A percentile compares a stretch with the other conserved stretches of the same genome.
phyloP scores from a whole-genome alignment of 2,113 vertebrate genomes.

The Perccottus glenii region DNA sequence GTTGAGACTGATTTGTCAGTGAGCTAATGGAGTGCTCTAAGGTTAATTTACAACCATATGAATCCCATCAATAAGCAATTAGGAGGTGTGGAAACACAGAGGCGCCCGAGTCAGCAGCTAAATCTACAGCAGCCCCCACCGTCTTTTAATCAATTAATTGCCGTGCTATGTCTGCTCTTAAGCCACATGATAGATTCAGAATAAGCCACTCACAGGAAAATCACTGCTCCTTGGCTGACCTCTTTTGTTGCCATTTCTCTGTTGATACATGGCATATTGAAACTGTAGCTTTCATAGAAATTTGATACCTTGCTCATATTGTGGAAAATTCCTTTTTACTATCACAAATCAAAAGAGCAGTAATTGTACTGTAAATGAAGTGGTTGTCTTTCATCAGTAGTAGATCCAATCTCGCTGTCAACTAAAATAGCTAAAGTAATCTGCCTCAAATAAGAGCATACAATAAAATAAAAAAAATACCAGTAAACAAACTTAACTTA shows the following conservation, averaged over 20 bases:
- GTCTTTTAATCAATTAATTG: constrained; percentile 70
- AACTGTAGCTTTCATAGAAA: constrained; percentile 4
- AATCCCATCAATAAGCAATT: constrained; percentile 82
- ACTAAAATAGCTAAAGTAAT: too few species aligned
- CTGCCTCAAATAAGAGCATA: too few species aligned
- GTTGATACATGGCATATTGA: constrained; percentile 4
- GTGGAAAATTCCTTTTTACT: constrained; percentile 4
- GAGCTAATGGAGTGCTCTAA: constrained; percentile 73
- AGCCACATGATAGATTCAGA: constrained; percentile 63
- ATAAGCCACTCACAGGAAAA: constrained; percentile 51
- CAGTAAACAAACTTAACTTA: too few species aligned
- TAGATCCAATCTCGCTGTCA: too few species aligned
- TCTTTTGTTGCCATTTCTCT: constrained; percentile 10
- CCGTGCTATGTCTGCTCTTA: constrained; percentile 57
- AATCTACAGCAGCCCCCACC: constrained; percentile 43
- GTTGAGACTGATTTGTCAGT: constrained; percentile 64
- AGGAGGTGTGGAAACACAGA: constrained; percentile 70
- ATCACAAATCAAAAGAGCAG: not conserved
- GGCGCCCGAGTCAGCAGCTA: constrained; percentile 56
- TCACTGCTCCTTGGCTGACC: constrained; percentile 20
- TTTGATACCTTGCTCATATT: constrained; percentile 5
- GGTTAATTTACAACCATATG: constrained; percentile 78
- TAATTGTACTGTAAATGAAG: not conserved
- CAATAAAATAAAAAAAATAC: too few species aligned
- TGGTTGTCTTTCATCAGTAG: not conserved